A percentile compares a stretch with the other conserved stretches of the same genome.
Evolutionary conservation across 1,140 invertebrate species (phyloP).

Genomic region (Camponotus vicinus): DNA sequence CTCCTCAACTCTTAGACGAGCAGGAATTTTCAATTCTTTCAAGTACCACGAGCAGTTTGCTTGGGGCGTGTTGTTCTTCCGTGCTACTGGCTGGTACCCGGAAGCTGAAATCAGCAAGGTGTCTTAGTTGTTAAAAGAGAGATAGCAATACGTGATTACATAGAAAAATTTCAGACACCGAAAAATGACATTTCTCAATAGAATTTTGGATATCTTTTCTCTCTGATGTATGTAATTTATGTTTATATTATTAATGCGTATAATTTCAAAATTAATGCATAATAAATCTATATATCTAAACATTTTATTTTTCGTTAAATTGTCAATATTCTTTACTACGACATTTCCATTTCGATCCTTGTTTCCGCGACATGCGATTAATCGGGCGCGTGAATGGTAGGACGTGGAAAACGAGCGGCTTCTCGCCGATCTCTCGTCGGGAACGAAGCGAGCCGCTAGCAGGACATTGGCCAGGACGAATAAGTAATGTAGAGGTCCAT

Average conservation of each 20-base stretch:
- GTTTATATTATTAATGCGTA: background rate
- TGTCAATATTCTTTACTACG: background rate
- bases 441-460: slow-evolving; percentile 61
- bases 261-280: background rate
- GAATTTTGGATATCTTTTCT: background rate
- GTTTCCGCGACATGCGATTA: slow-evolving; percentile 64
- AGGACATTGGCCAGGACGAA: slow-evolving; percentile 82
- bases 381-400: slow-evolving; percentile 66
- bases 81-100: slow-evolving; percentile 41
- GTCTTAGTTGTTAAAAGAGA: slow-evolving; percentile 5
- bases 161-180: background rate
- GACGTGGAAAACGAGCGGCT: slow-evolving; percentile 67
- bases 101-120: slow-evolving; percentile 42
- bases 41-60: slow-evolving; percentile 77
- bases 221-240: background rate
- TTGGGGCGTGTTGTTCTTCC: slow-evolving; percentile 59
- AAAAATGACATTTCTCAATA: slow-evolving; percentile 1
- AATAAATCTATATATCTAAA: background rate
- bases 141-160: slow-evolving; percentile 3
- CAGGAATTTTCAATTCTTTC: slow-evolving; percentile 86
- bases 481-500: slow-evolving; percentile 86
- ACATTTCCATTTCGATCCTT: background rate
- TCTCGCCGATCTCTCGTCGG: slow-evolving; percentile 38
- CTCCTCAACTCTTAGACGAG: slow-evolving; percentile 80
- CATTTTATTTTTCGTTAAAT: background rate